Percentiles rank a stretch among this genome's conserved stretches.
phyloP scores from a whole-genome alignment of 2,113 vertebrate genomes.

The Argyrosomus japonicus region DNA sequence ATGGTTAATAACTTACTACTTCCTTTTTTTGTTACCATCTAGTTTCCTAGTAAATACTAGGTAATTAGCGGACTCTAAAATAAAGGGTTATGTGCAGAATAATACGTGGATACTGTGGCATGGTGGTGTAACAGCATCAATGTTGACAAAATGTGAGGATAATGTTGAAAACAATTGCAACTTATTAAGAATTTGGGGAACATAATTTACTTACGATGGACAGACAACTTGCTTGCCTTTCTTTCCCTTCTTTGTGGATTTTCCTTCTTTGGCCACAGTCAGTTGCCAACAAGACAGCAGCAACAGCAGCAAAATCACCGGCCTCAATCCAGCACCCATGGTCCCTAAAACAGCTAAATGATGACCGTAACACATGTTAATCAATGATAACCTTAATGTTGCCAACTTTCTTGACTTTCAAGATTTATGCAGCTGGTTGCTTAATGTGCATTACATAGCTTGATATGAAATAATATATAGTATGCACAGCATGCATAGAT shows the following conservation, averaged over 20 bases:
- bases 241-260: constrained; percentile 79
- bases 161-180: neutral
- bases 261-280: constrained; percentile 68
- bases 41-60: no score
- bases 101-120: no score
- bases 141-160: neutral
- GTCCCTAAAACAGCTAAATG: constrained; percentile 49
- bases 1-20: no score
- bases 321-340: constrained; percentile 64
- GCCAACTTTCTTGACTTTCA: neutral
- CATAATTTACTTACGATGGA: constrained; percentile 79
- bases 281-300: constrained; percentile 64
- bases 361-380: neutral
- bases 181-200: neutral
- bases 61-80: no score
- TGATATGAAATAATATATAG: no score
- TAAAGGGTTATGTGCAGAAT: no score
- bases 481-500: no score
- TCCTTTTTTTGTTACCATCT: no score
- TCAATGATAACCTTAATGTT: neutral
- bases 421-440: no score
- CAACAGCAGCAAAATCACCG: constrained; percentile 64
- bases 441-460: no score
- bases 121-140: neutral
- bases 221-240: constrained; percentile 84